A percentile compares a stretch with the other conserved stretches of the same genome.
Conservation (phyloP, 2,888 invertebrate genomes). For the Strigamia transsilvanica region DNA sequence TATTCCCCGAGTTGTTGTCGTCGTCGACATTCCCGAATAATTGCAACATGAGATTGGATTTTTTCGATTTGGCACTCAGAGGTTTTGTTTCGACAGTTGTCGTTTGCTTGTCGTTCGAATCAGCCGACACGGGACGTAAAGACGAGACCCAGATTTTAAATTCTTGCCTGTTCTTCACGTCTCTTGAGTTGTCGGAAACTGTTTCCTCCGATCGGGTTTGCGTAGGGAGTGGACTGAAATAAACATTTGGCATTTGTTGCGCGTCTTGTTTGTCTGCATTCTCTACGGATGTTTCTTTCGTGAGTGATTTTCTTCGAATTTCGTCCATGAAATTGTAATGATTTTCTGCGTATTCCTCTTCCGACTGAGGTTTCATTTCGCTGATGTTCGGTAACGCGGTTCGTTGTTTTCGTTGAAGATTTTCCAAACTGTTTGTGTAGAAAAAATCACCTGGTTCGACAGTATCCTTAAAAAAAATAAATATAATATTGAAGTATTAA, state of each 20-base stretch:
- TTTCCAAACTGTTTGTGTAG: neutral
- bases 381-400: neutral
- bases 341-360: neutral
- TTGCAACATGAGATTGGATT: slow-evolving; percentile 50
- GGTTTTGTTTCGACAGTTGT: neutral
- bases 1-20: neutral
- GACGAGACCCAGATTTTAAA: neutral
- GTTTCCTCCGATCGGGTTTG: neutral
- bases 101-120: neutral
- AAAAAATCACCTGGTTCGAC: neutral
- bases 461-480: neutral
- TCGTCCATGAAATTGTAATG: slow-evolving; percentile 6
- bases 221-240: neutral
- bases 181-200: neutral
- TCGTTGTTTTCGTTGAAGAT: neutral
- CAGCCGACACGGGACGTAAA: neutral
- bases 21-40: slow-evolving; percentile 43
- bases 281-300: neutral
- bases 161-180: neutral
- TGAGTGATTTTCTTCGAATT: neutral
- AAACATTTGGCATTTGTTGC: neutral
- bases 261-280: too few species aligned
- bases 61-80: slow-evolving; percentile 16
- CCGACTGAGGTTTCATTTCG: neutral
- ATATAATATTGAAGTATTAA: too few species aligned